Percentiles rank a stretch among this genome's conserved stretches.
These are phyloP conservation scores for Adelognathus sp. DNA, from an alignment of 2,888 invertebrate genomes.

Conservation along the genomic window DNA sequence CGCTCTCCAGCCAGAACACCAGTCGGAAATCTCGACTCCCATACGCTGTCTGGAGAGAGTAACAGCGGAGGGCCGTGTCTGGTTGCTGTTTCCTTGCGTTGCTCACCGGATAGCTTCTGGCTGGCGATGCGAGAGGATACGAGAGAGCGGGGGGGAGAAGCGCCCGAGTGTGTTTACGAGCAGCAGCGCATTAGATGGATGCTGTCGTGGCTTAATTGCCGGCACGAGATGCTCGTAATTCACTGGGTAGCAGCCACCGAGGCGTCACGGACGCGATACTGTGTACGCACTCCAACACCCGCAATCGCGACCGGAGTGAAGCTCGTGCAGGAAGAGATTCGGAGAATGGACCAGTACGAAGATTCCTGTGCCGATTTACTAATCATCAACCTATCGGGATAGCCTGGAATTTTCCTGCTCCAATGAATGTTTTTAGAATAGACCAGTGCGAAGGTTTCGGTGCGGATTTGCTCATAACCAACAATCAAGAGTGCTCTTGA, in stretches of 20 bases:
- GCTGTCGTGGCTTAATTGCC: conserved; percentile 74
- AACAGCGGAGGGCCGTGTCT: conserved; percentile 22
- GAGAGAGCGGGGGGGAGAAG: too few species aligned
- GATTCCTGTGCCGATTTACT: too few species aligned
- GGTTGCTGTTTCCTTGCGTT: conserved; percentile 46
- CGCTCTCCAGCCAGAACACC: conserved; percentile 49
- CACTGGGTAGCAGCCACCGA: conserved; percentile 60
- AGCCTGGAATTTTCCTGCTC: too few species aligned
- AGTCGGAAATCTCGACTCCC: conserved; percentile 47
- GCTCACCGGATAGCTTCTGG: conserved; percentile 29
- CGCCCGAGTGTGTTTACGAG: conserved; percentile 72
- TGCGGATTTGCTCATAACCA: too few species aligned
- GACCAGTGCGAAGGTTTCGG: too few species aligned
- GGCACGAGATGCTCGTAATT: conserved; percentile 68
- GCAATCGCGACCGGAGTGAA: background rate
- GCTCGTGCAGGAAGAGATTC: background rate
- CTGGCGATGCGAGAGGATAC: conserved; percentile 21
- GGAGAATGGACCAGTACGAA: background rate
- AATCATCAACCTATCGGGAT: too few species aligned
- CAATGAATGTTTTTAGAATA: too few species aligned
- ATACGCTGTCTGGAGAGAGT: conserved; percentile 18
- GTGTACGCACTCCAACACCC: background rate
- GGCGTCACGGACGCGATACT: conserved; percentile 43
- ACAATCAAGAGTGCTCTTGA: too few species aligned
- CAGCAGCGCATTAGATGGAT: conserved; percentile 71